Percentiles rank a stretch among this genome's conserved stretches.
Evolutionary conservation across 2,888 invertebrate genomes (phyloP).

Genomic region (Spatulosminthurus flaviceps): DNA sequence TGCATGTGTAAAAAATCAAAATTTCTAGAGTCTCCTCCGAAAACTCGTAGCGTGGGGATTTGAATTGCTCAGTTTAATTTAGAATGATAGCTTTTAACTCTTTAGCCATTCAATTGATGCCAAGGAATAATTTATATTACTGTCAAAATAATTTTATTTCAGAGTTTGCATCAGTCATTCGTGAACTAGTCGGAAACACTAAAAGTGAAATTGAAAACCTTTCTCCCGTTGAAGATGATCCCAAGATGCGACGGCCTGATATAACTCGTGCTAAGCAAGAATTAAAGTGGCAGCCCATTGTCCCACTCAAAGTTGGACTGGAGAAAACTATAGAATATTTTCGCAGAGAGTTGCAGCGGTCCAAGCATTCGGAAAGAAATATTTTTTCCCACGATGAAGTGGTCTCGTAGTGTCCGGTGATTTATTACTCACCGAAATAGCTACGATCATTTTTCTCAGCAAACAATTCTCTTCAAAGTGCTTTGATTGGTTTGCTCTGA

Average conservation of each 20-base stretch:
- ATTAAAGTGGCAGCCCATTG: conserved; percentile 90
- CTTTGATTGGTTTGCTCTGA: too few species aligned
- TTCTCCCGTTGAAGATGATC: conserved; percentile 94
- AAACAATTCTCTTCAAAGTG: not conserved
- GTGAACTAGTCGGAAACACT: conserved; percentile 80
- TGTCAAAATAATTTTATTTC: not conserved
- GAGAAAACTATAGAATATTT: conserved; percentile 94
- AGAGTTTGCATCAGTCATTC: conserved; percentile 89
- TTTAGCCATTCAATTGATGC: too few species aligned
- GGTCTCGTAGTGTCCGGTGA: conserved; percentile 37
- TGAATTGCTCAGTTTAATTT: too few species aligned
- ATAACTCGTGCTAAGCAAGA: conserved; percentile 86
- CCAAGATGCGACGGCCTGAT: conserved; percentile 91
- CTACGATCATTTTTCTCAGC: not conserved
- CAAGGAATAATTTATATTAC: not conserved
- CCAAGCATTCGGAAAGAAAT: conserved; percentile 71
- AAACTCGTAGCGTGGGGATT: too few species aligned
- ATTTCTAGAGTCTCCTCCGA: too few species aligned
- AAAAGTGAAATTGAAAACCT: conserved; percentile 83
- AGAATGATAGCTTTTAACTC: too few species aligned
- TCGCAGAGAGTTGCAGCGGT: conserved; percentile 78
- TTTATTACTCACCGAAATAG: not conserved
- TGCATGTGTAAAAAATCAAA: too few species aligned
- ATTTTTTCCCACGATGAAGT: conserved; percentile 64
- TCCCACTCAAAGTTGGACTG: conserved; percentile 84